Percentiles rank a stretch among this genome's conserved stretches.
These are phyloP conservation scores for Drosophila austrosaltans DNA, from an alignment of 2,888 invertebrate genomes.

Conservation along the genomic window DNA sequence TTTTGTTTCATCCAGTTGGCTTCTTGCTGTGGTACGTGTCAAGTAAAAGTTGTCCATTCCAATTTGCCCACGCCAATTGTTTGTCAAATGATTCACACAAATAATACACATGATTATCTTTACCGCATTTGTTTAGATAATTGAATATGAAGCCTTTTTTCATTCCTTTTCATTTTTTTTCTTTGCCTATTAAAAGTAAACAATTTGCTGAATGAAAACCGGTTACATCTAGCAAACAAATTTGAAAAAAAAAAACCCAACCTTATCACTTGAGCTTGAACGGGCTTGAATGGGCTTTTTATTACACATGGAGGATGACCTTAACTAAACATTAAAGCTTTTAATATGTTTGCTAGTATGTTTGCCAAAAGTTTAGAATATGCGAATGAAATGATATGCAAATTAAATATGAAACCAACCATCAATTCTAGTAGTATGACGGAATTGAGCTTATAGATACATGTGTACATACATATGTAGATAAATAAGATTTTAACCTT, in stretches of 20 bases:
- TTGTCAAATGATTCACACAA: constrained; percentile 2
- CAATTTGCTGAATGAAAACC: constrained; percentile 23
- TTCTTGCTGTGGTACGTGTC: constrained; percentile 17
- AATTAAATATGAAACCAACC: no score
- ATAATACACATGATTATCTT: neutral
- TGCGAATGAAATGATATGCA: no score
- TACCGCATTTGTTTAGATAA: neutral
- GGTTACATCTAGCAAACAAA: constrained; percentile 34
- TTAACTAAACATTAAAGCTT: constrained; percentile 19
- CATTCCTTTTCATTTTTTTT: neutral
- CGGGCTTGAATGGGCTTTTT: constrained; percentile 17
- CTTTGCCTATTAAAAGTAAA: constrained; percentile 9
- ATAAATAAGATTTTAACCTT: no score
- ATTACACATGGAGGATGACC: constrained; percentile 24
- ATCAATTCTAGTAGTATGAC: no score
- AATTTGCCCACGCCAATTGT: neutral
- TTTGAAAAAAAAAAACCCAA: constrained; percentile 4
- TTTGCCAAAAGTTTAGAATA: no score
- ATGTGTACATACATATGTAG: no score
- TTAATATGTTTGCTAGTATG: neutral
- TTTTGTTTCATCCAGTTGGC: constrained; percentile 32
- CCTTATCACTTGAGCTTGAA: constrained; percentile 45
- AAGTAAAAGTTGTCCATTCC: constrained; percentile 9
- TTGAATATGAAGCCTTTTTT: neutral
- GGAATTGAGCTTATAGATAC: no score